phyloP scores from a whole-genome alignment of 2,113 vertebrate species.

The Eptatretus burgeri region DNA sequence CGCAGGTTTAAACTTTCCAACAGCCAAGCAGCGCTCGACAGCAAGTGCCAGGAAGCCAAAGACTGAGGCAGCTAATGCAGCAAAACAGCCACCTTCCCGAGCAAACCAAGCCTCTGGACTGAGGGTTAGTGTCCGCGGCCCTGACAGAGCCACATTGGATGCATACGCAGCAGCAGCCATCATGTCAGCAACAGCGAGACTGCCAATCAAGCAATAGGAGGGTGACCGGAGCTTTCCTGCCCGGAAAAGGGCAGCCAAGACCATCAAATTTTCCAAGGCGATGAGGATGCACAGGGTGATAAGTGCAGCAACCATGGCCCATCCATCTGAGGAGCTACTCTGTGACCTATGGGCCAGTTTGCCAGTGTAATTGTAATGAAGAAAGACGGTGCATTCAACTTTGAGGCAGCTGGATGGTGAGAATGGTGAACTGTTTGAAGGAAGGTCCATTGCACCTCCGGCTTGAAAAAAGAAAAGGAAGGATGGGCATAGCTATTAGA shows the following conservation, averaged over 20 bases:
- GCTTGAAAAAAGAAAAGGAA: too few relatives aligned
- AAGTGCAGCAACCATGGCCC: constrained; percentile 22
- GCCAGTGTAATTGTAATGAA: constrained; percentile 66
- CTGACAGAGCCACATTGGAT: constrained; percentile 42
- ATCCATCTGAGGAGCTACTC: constrained; percentile 16
- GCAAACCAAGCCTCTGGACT: constrained; percentile 62
- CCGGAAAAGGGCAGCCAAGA: constrained; percentile 80
- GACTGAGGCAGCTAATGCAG: constrained; percentile 53
- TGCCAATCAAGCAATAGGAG: constrained; percentile 89
- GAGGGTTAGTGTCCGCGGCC: constrained; percentile 25
- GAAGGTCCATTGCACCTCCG: too few relatives aligned
- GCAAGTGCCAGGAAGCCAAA: constrained; percentile 78
- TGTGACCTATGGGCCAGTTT: constrained; percentile 24
- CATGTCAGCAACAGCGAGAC: constrained; percentile 59
- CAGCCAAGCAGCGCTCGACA: constrained; percentile 62
- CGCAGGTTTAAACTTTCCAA: constrained; percentile 14
- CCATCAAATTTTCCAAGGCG: constrained; percentile 74
- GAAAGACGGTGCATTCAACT: constrained; percentile 11
- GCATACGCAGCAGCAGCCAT: constrained; percentile 56
- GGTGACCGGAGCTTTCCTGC: constrained; percentile 48
- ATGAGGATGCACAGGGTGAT: constrained; percentile 88
- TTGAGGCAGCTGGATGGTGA: too few relatives aligned
- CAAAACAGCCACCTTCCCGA: constrained; percentile 59
- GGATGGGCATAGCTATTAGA: too few relatives aligned
- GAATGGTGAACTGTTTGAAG: too few relatives aligned